Evolutionary conservation across 2,113 vertebrate species (phyloP).

Genomic region (Chamaea fasciata): DNA sequence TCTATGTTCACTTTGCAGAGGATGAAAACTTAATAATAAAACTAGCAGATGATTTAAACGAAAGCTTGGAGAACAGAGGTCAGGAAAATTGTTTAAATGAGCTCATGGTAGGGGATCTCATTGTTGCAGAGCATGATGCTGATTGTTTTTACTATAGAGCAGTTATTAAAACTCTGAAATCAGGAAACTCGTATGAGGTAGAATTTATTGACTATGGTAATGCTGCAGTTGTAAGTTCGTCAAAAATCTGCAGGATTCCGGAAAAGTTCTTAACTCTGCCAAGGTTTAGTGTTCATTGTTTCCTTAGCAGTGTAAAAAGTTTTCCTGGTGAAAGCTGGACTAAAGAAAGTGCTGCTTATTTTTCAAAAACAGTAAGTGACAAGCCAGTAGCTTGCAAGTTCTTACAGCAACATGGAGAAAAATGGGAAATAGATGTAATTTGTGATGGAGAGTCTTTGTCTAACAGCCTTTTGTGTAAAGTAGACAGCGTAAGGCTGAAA

Average conservation of each 20-base stretch:
- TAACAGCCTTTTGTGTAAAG: slow-evolving; percentile 30
- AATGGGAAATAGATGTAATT: slow-evolving; percentile 78
- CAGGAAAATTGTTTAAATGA: background rate
- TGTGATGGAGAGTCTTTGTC: slow-evolving; percentile 51
- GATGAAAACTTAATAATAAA: slow-evolving; percentile 74
- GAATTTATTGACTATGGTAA: slow-evolving; percentile 91
- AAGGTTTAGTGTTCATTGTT: slow-evolving; percentile 77
- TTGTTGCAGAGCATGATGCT: slow-evolving; percentile 68
- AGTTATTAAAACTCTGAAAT: slow-evolving; percentile 65
- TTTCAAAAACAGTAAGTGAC: slow-evolving; percentile 59
- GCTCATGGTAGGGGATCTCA: slow-evolving; percentile 62
- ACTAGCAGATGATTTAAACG: slow-evolving; percentile 74
- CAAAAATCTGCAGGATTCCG: slow-evolving; percentile 70
- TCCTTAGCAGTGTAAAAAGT: slow-evolving; percentile 57
- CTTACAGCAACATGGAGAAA: slow-evolving; percentile 57
- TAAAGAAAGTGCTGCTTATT: slow-evolving; percentile 40
- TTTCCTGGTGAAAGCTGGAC: slow-evolving; percentile 32
- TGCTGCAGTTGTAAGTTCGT: slow-evolving; percentile 53
- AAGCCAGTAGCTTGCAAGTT: slow-evolving; percentile 77
- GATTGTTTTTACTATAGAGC: slow-evolving; percentile 79
- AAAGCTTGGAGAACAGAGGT: background rate
- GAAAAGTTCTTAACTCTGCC: slow-evolving; percentile 68
- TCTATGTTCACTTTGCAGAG: slow-evolving; percentile 80
- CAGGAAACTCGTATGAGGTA: slow-evolving; percentile 60
- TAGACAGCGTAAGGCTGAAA: background rate